Conservation (phyloP, 2,888 invertebrate species). For the Pammene fasciana region DNA sequence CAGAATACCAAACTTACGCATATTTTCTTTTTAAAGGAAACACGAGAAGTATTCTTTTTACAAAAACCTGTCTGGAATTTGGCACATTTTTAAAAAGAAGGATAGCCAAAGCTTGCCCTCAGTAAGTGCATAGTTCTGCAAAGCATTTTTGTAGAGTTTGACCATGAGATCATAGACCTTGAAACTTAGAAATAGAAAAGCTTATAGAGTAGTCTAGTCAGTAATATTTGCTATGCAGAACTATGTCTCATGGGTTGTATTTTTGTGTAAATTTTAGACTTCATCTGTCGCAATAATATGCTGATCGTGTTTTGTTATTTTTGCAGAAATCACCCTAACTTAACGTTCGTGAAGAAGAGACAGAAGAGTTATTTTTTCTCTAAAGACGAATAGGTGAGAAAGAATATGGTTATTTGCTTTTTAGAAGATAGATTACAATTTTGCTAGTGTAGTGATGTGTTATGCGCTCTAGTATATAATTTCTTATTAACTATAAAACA, state of each 20-base stretch:
- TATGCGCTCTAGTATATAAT: too few species aligned
- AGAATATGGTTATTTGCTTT: not conserved
- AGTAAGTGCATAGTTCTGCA: constrained; percentile 84
- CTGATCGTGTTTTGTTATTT: constrained; percentile 38
- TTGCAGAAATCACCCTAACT: constrained; percentile 73
- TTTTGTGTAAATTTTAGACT: not conserved
- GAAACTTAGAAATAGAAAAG: not conserved
- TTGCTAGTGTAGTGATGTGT: not conserved
- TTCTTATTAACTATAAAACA: too few species aligned
- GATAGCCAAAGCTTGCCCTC: constrained; percentile 51
- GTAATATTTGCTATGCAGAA: constrained; percentile 49
- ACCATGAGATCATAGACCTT: not conserved
- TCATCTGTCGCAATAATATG: not conserved
- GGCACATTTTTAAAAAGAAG: constrained; percentile 77
- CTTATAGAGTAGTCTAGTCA: constrained; percentile 42
- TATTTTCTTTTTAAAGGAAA: constrained; percentile 58
- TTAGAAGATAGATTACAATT: not conserved
- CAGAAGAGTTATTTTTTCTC: constrained; percentile 70
- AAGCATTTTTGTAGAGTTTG: constrained; percentile 50
- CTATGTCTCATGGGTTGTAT: constrained; percentile 46
- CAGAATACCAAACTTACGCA: constrained; percentile 4
- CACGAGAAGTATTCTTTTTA: constrained; percentile 71
- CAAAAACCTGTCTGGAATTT: constrained; percentile 78
- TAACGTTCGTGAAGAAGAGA: constrained; percentile 76
- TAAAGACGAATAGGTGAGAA: constrained; percentile 48